Conservation (phyloP, 2,113 vertebrate genomes). For the Lophotis ruficrista region DNA sequence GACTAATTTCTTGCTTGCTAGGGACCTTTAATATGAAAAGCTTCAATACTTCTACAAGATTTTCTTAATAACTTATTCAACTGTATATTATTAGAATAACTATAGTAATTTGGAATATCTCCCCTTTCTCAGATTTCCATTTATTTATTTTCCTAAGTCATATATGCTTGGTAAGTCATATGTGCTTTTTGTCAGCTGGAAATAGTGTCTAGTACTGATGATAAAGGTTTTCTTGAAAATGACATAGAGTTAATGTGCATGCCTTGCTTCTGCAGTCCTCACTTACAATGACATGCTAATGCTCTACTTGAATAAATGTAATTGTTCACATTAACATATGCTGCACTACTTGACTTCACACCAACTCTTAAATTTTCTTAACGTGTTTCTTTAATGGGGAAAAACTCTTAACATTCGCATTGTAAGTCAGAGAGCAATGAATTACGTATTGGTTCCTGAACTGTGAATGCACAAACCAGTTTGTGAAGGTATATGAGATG, state of each 20-base stretch:
- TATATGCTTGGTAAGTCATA: not conserved
- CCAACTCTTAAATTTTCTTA: not conserved
- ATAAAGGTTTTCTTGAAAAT: not conserved
- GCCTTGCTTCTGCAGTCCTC: not conserved
- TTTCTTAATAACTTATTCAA: not conserved
- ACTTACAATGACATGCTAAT: not conserved
- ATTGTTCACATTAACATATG: not conserved
- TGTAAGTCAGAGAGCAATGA: not conserved
- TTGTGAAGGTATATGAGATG: not conserved
- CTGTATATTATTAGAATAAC: not conserved
- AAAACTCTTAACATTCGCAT: not conserved
- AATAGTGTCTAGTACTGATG: not conserved
- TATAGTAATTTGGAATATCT: not conserved
- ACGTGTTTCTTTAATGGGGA: not conserved
- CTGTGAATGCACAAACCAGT: not conserved
- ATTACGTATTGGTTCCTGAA: not conserved
- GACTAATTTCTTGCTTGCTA: not conserved
- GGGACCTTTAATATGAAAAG: not conserved
- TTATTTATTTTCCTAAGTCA: not conserved
- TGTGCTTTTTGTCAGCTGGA: fast-evolving
- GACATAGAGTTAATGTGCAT: not conserved
- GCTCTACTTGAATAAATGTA: not conserved
- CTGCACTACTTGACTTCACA: not conserved
- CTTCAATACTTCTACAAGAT: not conserved
- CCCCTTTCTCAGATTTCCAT: not conserved